A percentile compares a stretch with the other conserved stretches of the same genome.
phyloP scores from a whole-genome alignment of 2,113 vertebrate genomes.

The Caranx ignobilis region DNA sequence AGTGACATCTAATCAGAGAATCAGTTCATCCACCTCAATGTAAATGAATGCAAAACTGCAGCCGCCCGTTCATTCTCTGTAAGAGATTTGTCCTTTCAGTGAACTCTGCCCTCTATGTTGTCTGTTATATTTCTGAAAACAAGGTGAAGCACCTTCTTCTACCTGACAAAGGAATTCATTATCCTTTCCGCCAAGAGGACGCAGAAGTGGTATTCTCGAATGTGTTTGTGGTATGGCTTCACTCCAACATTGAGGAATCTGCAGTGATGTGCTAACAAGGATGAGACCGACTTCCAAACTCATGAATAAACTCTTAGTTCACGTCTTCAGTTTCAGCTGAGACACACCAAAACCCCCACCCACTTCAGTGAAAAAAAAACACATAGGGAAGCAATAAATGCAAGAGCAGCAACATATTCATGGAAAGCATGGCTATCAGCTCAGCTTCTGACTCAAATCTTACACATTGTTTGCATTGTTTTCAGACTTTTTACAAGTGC shows the following conservation, averaged over 20 bases:
- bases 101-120: slow-evolving; percentile 78
- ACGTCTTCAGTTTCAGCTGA: slow-evolving; percentile 60
- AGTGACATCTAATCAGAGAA: slow-evolving; percentile 76
- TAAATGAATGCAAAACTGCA: slow-evolving; percentile 80
- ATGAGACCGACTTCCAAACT: slow-evolving; percentile 60
- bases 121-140: slow-evolving; percentile 68
- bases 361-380: slow-evolving; percentile 11
- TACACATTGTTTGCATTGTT: slow-evolving; percentile 43
- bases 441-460: slow-evolving; percentile 56
- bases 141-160: slow-evolving; percentile 72
- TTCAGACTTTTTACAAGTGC: slow-evolving; percentile 19
- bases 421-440: slow-evolving; percentile 39
- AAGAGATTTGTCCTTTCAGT: slow-evolving; percentile 78
- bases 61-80: slow-evolving; percentile 51
- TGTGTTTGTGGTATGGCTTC: slow-evolving; percentile 71
- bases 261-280: slow-evolving; percentile 69
- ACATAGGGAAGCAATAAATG: slow-evolving; percentile 39
- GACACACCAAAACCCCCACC: slow-evolving; percentile 5
- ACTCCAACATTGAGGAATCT: slow-evolving; percentile 60
- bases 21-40: slow-evolving; percentile 76
- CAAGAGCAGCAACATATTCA: slow-evolving; percentile 52
- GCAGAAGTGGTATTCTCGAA: slow-evolving; percentile 71
- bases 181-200: slow-evolving; percentile 69
- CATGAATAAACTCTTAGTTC: slow-evolving; percentile 68
- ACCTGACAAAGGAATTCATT: slow-evolving; percentile 81